phyloP scores from a whole-genome alignment of 2,113 vertebrate genomes.

The Ptyas mucosa region DNA sequence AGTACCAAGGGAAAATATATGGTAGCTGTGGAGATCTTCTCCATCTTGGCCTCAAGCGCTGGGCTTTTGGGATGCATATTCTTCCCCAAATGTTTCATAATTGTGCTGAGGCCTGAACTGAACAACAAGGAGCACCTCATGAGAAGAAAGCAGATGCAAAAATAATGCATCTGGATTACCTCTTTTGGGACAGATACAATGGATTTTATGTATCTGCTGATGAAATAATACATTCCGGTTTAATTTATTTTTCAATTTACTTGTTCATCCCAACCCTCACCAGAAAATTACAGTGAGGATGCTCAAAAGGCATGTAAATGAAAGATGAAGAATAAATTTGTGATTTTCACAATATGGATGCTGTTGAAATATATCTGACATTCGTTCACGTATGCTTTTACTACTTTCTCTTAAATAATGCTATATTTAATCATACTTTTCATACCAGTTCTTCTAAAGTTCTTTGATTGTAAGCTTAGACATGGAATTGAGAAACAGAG shows the following conservation, averaged over 20 bases:
- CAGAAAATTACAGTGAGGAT: neutral
- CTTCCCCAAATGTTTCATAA: neutral
- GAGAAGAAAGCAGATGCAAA: neutral
- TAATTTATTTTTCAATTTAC: neutral
- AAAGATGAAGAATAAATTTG: neutral
- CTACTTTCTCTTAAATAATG: too few relatives aligned
- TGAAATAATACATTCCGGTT: neutral
- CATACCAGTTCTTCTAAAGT: too few relatives aligned
- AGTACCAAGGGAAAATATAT: neutral
- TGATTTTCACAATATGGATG: neutral
- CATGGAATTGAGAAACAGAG: too few relatives aligned
- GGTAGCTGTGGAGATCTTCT: slow-evolving; percentile 4
- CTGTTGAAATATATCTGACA: neutral
- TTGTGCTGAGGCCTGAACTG: neutral
- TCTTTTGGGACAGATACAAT: neutral
- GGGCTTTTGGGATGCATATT: neutral
- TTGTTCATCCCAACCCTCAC: neutral
- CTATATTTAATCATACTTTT: too few relatives aligned
- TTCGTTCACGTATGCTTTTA: neutral
- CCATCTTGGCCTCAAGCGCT: neutral
- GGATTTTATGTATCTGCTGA: neutral
- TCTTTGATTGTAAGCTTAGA: too few relatives aligned
- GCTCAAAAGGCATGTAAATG: neutral
- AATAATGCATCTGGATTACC: neutral
- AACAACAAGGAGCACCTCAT: neutral